phyloP scores from a whole-genome alignment of 2,888 invertebrate genomes.

The Drosophila macrospina region DNA sequence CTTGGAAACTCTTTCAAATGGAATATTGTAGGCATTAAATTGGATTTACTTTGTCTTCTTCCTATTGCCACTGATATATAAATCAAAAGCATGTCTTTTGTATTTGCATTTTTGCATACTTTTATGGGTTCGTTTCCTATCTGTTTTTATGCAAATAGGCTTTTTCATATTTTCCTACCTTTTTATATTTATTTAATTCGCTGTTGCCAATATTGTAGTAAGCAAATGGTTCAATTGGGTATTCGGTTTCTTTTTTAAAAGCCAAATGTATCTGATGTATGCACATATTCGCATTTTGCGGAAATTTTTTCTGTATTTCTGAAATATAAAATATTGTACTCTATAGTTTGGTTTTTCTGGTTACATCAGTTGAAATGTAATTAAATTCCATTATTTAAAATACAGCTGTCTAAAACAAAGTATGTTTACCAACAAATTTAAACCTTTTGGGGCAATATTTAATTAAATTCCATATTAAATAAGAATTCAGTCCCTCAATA shows the following conservation, averaged over 20 bases:
- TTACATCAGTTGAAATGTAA: slow-evolving; percentile 5
- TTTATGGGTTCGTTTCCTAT: slow-evolving; percentile 14
- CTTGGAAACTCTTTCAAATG: slow-evolving; percentile 16
- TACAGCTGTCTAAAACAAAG: neutral
- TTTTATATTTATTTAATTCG: slow-evolving; percentile 22
- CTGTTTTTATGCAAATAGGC: slow-evolving; percentile 64
- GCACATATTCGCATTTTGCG: slow-evolving; percentile 1
- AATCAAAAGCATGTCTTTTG: slow-evolving; percentile 27
- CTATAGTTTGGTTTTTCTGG: neutral
- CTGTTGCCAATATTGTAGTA: slow-evolving; percentile 14
- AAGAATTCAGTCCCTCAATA: too few relatives aligned
- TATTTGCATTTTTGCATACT: slow-evolving; percentile 30
- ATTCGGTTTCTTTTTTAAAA: neutral
- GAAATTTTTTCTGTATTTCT: neutral
- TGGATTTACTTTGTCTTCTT: slow-evolving; percentile 11
- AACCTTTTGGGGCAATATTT: neutral
- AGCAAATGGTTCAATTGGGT: neutral
- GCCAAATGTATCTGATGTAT: slow-evolving; percentile 1
- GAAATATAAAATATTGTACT: neutral
- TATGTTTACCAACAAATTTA: neutral
- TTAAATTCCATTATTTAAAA: neutral
- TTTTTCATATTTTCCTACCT: slow-evolving; percentile 26
- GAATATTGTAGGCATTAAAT: slow-evolving; percentile 31
- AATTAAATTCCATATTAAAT: neutral
- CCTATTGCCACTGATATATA: slow-evolving; percentile 7